These are phyloP conservation scores for Melinopterus prodromus DNA, from an alignment of 2,888 invertebrate genomes.

Conservation along the genomic window DNA sequence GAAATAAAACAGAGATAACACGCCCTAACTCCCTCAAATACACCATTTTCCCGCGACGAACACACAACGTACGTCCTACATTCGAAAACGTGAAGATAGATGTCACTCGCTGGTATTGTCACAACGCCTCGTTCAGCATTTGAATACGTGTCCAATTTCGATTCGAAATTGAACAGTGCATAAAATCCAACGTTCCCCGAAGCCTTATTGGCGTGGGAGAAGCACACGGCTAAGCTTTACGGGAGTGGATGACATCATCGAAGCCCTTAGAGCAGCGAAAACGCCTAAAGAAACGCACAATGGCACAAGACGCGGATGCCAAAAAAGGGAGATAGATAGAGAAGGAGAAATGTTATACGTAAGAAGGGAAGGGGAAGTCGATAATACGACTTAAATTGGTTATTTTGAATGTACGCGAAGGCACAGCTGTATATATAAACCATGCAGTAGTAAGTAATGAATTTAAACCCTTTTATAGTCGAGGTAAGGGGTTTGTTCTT, in stretches of 20 bases:
- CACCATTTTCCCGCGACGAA: too few relatives aligned
- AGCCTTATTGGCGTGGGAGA: slow-evolving; percentile 4
- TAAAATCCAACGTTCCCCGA: background rate
- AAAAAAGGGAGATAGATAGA: background rate
- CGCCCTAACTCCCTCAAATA: too few relatives aligned
- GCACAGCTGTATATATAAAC: too few relatives aligned
- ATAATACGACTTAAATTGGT: background rate
- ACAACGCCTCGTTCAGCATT: background rate
- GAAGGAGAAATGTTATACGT: background rate
- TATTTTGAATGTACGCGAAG: background rate
- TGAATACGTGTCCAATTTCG: slow-evolving; percentile 4
- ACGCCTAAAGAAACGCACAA: background rate
- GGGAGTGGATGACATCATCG: background rate
- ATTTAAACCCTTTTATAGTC: too few relatives aligned
- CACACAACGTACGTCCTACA: too few relatives aligned
- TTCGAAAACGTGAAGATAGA: background rate
- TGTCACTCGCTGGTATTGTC: background rate
- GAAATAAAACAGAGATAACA: too few relatives aligned
- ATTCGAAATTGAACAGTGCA: background rate
- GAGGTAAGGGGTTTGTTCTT: too few relatives aligned
- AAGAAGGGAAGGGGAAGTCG: background rate
- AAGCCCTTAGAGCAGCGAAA: background rate
- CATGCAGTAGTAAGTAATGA: too few relatives aligned
- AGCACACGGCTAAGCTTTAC: background rate
- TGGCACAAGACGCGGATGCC: background rate